Evolutionary conservation across 2,113 vertebrate genomes (phyloP).

Genomic region (Poeciliopsis turrubarensis): DNA sequence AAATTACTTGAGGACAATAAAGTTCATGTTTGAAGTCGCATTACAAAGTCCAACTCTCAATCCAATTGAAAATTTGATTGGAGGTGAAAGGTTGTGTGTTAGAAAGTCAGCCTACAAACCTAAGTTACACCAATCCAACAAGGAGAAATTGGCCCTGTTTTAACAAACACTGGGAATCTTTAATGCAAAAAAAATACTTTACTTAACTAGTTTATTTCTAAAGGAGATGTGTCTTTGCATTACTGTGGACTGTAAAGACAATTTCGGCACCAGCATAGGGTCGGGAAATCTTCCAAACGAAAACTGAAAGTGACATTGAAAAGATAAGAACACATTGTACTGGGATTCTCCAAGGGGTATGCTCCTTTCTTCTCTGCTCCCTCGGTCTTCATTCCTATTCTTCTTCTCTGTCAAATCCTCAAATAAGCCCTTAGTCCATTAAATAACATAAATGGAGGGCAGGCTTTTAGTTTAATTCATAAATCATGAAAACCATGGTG

Average conservation of each 20-base stretch:
- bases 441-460: slow-evolving; percentile 59
- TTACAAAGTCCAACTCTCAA: background rate
- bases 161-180: background rate
- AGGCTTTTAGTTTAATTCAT: slow-evolving; percentile 69
- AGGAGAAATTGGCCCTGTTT: background rate
- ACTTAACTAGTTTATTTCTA: background rate
- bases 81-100: background rate
- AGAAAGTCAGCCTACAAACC: background rate
- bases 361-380: slow-evolving; percentile 43
- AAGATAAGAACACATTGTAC: slow-evolving; percentile 63
- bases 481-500: slow-evolving; percentile 59
- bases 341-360: slow-evolving; percentile 55
- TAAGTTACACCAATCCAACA: background rate
- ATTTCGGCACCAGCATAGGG: slow-evolving; percentile 27
- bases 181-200: background rate
- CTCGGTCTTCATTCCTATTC: slow-evolving; percentile 37
- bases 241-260: slow-evolving; percentile 2
- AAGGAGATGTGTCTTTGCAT: background rate
- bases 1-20: background rate
- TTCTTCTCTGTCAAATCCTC: slow-evolving; percentile 53
- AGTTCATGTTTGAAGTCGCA: background rate
- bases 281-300: slow-evolving; percentile 29
- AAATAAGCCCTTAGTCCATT: slow-evolving; percentile 62
- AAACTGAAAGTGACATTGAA: slow-evolving; percentile 69
- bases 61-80: too few species aligned